phyloP scores from a whole-genome alignment of 2,797 vertebrate genomes.

The Nasua narica region DNA sequence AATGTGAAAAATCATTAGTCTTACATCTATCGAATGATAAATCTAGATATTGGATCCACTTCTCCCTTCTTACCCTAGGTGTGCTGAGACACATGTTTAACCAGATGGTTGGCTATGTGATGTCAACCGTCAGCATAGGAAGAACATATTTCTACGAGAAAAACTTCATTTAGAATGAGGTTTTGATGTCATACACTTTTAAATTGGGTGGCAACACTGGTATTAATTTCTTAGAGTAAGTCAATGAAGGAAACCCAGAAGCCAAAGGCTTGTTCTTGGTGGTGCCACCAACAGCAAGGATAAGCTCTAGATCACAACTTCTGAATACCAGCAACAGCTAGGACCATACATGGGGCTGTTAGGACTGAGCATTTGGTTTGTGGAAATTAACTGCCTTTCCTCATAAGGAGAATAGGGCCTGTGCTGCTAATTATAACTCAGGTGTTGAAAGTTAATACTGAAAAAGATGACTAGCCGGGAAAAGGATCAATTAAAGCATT shows the following conservation, averaged over 20 bases:
- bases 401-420: neutral
- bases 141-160: neutral
- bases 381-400: neutral
- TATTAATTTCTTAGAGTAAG: neutral
- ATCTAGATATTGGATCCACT: neutral
- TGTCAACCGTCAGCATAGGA: neutral
- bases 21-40: neutral
- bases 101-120: neutral
- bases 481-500: conserved; percentile 20
- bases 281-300: neutral
- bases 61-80: neutral
- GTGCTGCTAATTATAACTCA: neutral
- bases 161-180: neutral
- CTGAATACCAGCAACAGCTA: too few relatives aligned
- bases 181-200: neutral
- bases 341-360: too few relatives aligned
- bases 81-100: neutral
- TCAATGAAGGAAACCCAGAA: neutral
- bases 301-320: neutral
- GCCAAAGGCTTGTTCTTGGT: neutral
- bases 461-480: neutral
- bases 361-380: neutral
- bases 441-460: conserved; percentile 2
- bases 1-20: neutral
- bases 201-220: neutral